phyloP scores from a whole-genome alignment of 1,140 invertebrate species.

The Sinonovacula constricta region DNA sequence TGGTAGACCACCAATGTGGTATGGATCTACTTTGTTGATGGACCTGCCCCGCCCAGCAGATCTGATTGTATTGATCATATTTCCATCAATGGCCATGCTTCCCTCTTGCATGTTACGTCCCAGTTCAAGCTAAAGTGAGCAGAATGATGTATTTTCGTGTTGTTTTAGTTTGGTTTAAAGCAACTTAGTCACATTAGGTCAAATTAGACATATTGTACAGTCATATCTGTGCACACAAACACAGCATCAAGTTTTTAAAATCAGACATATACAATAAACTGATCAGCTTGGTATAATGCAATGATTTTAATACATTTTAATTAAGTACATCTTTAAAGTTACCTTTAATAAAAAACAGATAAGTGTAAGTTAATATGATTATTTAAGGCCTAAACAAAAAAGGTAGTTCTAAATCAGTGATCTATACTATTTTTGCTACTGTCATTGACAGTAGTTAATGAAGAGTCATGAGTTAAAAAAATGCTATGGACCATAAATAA shows the following conservation, averaged over 20 bases:
- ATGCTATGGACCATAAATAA: background rate
- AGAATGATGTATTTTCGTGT: background rate
- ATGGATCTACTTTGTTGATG: conserved; percentile 85
- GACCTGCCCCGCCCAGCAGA: conserved; percentile 81
- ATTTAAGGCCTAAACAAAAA: no score
- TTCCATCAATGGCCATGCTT: conserved; percentile 85
- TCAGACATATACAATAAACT: background rate
- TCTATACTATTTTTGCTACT: no score
- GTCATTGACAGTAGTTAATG: no score
- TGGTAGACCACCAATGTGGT: conserved; percentile 88
- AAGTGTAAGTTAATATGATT: no score
- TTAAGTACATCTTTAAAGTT: no score
- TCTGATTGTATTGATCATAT: conserved; percentile 80
- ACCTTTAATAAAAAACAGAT: no score
- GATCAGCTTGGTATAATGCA: background rate
- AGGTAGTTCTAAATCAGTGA: no score
- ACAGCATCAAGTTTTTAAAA: background rate
- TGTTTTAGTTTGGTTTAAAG: background rate
- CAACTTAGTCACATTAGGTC: no score
- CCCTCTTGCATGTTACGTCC: conserved; percentile 78
- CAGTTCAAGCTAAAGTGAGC: conserved; percentile 79
- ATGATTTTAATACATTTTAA: no score
- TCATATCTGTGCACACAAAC: background rate
- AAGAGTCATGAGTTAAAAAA: background rate
- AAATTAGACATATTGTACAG: background rate